phyloP scores from a whole-genome alignment of 2,888 invertebrate species.

The Epistrophe grossulariae region DNA sequence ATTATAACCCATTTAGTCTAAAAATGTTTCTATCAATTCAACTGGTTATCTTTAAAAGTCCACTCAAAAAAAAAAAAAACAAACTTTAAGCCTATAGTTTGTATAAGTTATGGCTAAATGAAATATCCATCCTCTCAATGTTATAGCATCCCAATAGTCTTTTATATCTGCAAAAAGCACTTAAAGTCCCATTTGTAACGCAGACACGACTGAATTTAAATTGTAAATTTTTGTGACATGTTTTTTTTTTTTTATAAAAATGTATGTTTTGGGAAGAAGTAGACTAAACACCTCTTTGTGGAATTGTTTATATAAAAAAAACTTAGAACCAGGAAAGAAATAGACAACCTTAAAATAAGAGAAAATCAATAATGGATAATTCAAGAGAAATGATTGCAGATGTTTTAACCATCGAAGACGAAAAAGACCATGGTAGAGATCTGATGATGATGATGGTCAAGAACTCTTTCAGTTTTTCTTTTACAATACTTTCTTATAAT shows the following conservation, averaged over 20 bases:
- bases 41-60: slow-evolving; percentile 1
- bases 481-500: slow-evolving; percentile 4
- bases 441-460: too few relatives aligned
- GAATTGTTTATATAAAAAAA: neutral
- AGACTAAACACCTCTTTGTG: neutral
- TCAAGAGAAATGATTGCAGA: slow-evolving; percentile 14
- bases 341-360: neutral
- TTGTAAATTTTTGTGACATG: neutral
- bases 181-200: slow-evolving; percentile 8
- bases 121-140: neutral
- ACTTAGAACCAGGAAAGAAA: neutral
- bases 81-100: neutral
- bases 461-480: slow-evolving; percentile 26
- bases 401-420: slow-evolving; percentile 6
- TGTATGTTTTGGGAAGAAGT: neutral
- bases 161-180: slow-evolving; percentile 1
- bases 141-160: slow-evolving; percentile 7
- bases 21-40: neutral
- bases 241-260: neutral
- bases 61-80: neutral
- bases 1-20: slow-evolving; percentile 11
- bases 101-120: neutral
- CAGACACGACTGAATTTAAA: slow-evolving; percentile 16
- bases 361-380: neutral
- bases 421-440: neutral